Evolutionary conservation across 2,797 vertebrate genomes (phyloP), one percentile per base, ranked within the genome.

Genomic region (Selene dorsalis): DNA sequence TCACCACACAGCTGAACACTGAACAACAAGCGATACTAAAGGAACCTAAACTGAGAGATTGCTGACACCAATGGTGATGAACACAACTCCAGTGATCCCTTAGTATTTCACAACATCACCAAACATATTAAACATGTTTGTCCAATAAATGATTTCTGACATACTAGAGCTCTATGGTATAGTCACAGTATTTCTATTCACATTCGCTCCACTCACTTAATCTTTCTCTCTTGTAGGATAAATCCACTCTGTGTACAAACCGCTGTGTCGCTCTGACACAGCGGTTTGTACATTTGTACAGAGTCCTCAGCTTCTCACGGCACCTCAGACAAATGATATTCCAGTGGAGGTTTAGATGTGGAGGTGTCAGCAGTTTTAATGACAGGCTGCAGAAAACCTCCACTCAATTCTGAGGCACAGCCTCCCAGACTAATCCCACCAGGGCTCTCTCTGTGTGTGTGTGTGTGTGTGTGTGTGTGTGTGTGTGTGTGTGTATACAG

Each of bases 331-430:
- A 77, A 80, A 82, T 83, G 62, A 85, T 84, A 61, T 84, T 82
- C 66, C 79, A 82, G 62, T 57, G 65, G 70, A 88, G 68, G 77
- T 75, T 70, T 83, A 77, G 48, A 73, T 83, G 69, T 80, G 79
- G 73, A 85, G 82, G 82, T 85, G 84, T 91, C 91, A 91, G 88
- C 86, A 84, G 75, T 79, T 86, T 88, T 83, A 88, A 85, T 89
- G 83, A 87, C n/a, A 24, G 79, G 55, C 75, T 88, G 85, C 79
- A 75, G 86, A 83, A 84, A 56, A 85, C 68, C 80, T 83, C 67
- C 77, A 75, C 74, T 79, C 64, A 76, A 77, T 85, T 82, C 63
- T 83, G 69, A 84, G 79, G 78, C 50, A 47, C 72, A 77, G 83
- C 80, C 69, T 58, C 62, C 76, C 70, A 79, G 10, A 62, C 73